Base-by-base conservation (phyloP, 2,113 vertebrate species). In the Pundamilia nyererei region DNA sequence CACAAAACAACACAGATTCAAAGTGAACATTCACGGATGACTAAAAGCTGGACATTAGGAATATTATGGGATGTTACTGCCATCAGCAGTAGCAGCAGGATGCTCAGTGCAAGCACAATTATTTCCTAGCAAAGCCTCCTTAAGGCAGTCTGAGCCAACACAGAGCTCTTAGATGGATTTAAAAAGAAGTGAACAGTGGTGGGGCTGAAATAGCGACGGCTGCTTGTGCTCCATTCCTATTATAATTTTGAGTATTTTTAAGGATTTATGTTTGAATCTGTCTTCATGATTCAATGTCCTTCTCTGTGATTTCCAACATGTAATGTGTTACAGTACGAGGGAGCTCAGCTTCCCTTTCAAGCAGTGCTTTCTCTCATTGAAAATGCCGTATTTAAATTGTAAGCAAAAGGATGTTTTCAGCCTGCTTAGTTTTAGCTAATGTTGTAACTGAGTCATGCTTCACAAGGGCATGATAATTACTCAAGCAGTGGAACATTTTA, bases 111-210 rank as follows among this genome's bases (percentile, higher is more conserved):
- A 81, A 86, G 86, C 89, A 79, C 79, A 91, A 84, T 89, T 84
- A 89, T 92, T 90, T 87, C 45, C 45, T 31, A 49, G 75, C 84
- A 89, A 87, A 88, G 77, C 84, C 38, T 82, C 80, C 80, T 81
- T 72, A 84, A 79, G 80, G 87, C 86, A 6, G 31, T 49, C 33
- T 86, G 83, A 91, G 83, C 81, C 29, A 51, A 68, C 62, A 60
- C 60, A 38, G 75, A 91, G 80, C 79, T 77, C 58, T 79, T 58
- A 85, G 81, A 86, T 24, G 62, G 55, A 38, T 83, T 81, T 31
- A 49, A 60, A 77, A 72, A 31, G 56, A 87, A 84, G 53, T 65
- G 15, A 82, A 85, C 21, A 3, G 29, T 53, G 38, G 38, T 49
- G 29, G 38, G 19, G 65, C 47, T 58, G 79, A 40, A 56, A 81